Conservation (phyloP, 2,888 invertebrate species). For the Lasioglossum marginatum region DNA sequence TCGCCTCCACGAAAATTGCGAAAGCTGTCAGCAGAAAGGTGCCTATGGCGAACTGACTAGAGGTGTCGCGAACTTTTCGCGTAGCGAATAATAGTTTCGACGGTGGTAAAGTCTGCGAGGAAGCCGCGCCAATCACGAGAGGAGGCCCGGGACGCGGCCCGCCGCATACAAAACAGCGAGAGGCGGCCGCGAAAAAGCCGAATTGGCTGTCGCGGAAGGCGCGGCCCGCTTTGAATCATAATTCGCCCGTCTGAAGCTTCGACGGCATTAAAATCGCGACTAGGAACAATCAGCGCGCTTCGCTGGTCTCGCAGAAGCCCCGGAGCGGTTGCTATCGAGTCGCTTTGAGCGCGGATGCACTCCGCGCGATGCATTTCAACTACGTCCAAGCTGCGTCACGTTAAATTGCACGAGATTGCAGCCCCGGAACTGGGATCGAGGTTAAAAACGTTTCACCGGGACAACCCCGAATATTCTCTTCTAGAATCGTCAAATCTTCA, state of each 20-base stretch:
- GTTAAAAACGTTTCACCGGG: background rate
- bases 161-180: constrained; percentile 47
- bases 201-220: constrained; percentile 42
- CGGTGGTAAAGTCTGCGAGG: constrained; percentile 20
- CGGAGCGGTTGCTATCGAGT: constrained; percentile 73
- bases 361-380: constrained; percentile 75
- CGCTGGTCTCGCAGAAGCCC: constrained; percentile 74
- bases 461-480: background rate
- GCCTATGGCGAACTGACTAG: background rate
- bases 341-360: constrained; percentile 71
- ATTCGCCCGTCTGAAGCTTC: constrained; percentile 49
- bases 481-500: background rate
- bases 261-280: constrained; percentile 57
- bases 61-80: background rate
- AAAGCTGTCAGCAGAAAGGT: background rate
- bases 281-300: constrained; percentile 72
- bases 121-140: constrained; percentile 37
- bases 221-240: constrained; percentile 53
- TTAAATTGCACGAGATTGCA: background rate
- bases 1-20: background rate
- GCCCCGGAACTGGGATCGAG: background rate
- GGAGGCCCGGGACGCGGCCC: constrained; percentile 2
- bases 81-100: constrained; percentile 11
- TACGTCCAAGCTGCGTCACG: constrained; percentile 36
- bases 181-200: constrained; percentile 13